Percentiles rank a stretch among this genome's conserved stretches.
These are phyloP conservation scores for Pelecanoides urinatrix DNA, from an alignment of 2,113 vertebrate genomes.

Conservation along the genomic window DNA sequence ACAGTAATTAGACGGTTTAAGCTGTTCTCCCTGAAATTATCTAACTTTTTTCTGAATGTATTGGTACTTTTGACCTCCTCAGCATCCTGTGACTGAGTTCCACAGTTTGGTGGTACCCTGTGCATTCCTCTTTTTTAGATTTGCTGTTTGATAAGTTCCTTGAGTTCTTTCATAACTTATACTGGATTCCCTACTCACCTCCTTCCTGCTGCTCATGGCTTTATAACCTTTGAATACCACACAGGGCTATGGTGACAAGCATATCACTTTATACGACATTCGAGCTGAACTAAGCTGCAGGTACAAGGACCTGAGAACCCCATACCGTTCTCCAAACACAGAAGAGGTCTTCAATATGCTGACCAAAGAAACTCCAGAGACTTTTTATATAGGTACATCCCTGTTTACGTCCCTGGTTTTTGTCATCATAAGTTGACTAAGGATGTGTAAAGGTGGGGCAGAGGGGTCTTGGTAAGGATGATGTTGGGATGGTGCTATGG, in stretches of 20 bases:
- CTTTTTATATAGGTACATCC: conserved; percentile 92
- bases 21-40: neutral
- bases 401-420: neutral
- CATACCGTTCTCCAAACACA: conserved; percentile 91
- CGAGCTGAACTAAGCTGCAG: conserved; percentile 96
- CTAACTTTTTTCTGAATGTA: neutral
- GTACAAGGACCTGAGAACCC: conserved; percentile 94
- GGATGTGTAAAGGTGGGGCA: neutral
- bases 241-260: conserved; percentile 97
- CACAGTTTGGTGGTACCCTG: neutral
- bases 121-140: neutral
- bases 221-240: neutral
- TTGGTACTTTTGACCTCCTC: neutral
- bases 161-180: neutral
- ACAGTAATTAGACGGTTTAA: neutral
- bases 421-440: neutral
- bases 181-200: neutral
- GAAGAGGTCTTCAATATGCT: conserved; percentile 98
- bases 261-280: conserved; percentile 97
- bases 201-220: neutral
- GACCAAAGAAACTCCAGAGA: conserved; percentile 98
- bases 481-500: neutral
- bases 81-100: neutral
- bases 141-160: neutral
- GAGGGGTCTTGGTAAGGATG: neutral